These are phyloP conservation scores for Rallus limicola DNA, from an alignment of 2,113 vertebrate species.

Conservation along the genomic window DNA sequence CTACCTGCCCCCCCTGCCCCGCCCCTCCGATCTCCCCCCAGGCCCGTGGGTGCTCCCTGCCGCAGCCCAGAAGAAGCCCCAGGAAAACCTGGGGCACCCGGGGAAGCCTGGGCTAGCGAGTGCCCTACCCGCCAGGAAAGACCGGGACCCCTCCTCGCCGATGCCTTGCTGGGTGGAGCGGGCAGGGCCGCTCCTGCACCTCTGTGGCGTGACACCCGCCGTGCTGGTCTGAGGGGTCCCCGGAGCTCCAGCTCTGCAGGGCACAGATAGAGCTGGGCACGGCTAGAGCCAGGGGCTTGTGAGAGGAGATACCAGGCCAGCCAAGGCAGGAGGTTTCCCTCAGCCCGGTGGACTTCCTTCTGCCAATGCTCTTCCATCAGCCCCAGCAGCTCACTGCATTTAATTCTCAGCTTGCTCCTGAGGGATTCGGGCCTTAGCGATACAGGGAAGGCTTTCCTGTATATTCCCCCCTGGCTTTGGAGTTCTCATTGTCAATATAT, in stretches of 20 bases:
- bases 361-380: not conserved
- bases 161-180: not conserved
- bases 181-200: fast-evolving
- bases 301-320: too few species aligned
- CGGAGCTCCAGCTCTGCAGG: not conserved
- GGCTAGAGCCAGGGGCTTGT: too few species aligned
- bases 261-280: not conserved
- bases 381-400: not conserved
- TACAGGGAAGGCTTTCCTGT: not conserved
- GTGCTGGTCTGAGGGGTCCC: fast-evolving
- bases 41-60: not conserved
- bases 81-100: not conserved
- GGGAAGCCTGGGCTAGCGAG: not conserved
- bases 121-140: too few species aligned
- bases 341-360: too few species aligned
- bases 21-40: too few species aligned
- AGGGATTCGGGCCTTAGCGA: not conserved
- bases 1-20: not conserved
- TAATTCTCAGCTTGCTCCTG: not conserved
- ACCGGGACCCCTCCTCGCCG: too few species aligned
- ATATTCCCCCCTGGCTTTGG: not conserved
- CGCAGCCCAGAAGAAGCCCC: not conserved
- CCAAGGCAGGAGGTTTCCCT: not conserved
- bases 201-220: fast-evolving
- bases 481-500: not conserved